Conservation (phyloP, 2,113 vertebrate species). For the Dromaius novaehollandiae region DNA sequence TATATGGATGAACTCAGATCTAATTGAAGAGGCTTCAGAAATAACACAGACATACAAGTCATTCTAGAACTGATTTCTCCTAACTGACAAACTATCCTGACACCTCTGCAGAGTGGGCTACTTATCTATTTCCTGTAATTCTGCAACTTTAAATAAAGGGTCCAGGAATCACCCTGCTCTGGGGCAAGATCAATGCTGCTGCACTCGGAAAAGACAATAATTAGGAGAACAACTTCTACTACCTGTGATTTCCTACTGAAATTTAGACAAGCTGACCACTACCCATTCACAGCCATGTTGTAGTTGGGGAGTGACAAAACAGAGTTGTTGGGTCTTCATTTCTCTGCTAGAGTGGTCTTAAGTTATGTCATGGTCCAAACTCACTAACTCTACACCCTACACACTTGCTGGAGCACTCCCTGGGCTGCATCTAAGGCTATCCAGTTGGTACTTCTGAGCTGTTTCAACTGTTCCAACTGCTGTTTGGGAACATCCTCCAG, state of each 20-base stretch:
- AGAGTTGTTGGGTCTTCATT: background rate
- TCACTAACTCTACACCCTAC: background rate
- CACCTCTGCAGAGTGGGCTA: slow-evolving; percentile 49
- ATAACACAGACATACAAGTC: slow-evolving; percentile 61
- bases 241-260: background rate
- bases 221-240: background rate
- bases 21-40: slow-evolving; percentile 70
- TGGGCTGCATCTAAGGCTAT: background rate
- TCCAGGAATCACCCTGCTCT: slow-evolving; percentile 33
- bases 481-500: background rate
- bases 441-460: background rate
- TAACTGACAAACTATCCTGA: slow-evolving; percentile 71
- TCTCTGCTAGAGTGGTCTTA: background rate
- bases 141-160: slow-evolving; percentile 48
- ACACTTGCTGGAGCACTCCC: background rate
- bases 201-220: background rate
- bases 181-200: slow-evolving; percentile 39
- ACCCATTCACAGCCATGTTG: background rate
- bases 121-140: slow-evolving; percentile 63
- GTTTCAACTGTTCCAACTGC: background rate
- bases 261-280: background rate
- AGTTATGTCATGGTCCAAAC: background rate
- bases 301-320: background rate
- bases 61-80: slow-evolving; percentile 60
- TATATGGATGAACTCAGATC: slow-evolving; percentile 35